Percentiles rank a stretch among this genome's conserved stretches.
phyloP scores from a whole-genome alignment of 2,797 vertebrate genomes.

The Austrolebias charrua region DNA sequence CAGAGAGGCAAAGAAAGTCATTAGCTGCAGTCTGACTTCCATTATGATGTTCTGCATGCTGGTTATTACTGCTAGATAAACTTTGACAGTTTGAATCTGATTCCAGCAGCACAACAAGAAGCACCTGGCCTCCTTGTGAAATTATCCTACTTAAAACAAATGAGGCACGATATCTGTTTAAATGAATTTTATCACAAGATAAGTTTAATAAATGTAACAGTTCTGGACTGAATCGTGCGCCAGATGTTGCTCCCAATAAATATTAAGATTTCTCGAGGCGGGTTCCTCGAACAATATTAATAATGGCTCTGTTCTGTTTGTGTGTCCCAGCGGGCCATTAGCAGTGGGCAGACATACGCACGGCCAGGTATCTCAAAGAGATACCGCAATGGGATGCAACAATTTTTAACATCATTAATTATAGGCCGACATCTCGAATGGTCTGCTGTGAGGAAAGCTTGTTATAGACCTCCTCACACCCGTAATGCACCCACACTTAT shows the following conservation, averaged over 20 bases:
- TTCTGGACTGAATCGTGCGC: not conserved
- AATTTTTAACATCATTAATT: slow-evolving; percentile 22
- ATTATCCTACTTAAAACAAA: slow-evolving; percentile 27
- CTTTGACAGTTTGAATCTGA: slow-evolving; percentile 29
- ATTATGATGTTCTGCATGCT: slow-evolving; percentile 35
- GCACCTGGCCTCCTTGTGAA: slow-evolving; percentile 23
- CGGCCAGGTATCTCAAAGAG: slow-evolving; percentile 1
- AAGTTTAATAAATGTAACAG: not conserved
- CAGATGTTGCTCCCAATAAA: slow-evolving; percentile 2
- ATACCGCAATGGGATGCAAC: slow-evolving; percentile 5
- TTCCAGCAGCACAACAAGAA: slow-evolving; percentile 18
- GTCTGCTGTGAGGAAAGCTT: slow-evolving; percentile 1
- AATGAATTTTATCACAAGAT: slow-evolving; percentile 10
- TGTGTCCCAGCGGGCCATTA: slow-evolving; percentile 5
- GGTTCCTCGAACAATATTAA: slow-evolving; percentile 10
- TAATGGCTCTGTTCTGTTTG: slow-evolving; percentile 16
- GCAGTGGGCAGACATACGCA: slow-evolving; percentile 13
- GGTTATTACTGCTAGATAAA: slow-evolving; percentile 43
- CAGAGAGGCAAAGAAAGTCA: slow-evolving; percentile 2
- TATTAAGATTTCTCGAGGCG: slow-evolving; percentile 1
- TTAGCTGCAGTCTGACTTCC: slow-evolving; percentile 16
- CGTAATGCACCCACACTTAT: slow-evolving; percentile 3
- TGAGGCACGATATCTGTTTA: slow-evolving; percentile 12
- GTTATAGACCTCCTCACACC: not conserved
- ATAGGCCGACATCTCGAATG: slow-evolving; percentile 7